phyloP scores from a whole-genome alignment of 2,113 vertebrate species.

The Phrynocephalus versicolor region DNA sequence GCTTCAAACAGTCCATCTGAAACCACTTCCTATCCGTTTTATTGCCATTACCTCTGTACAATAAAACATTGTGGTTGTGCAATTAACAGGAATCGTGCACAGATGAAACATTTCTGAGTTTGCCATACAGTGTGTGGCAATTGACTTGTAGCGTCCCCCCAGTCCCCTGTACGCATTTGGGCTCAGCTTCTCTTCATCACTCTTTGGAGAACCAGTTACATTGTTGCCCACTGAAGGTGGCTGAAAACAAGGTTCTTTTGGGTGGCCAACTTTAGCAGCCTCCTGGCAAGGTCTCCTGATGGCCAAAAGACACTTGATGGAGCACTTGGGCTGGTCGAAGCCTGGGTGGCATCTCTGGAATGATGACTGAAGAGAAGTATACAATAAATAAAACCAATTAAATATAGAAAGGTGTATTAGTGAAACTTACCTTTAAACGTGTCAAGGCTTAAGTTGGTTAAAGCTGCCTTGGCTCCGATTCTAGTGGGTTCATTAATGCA shows the following conservation, averaged over 20 bases:
- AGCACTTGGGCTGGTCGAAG: neutral
- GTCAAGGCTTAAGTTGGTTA: no score
- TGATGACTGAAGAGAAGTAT: no score
- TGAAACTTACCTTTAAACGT: no score
- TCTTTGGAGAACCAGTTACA: neutral
- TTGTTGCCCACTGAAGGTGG: no score
- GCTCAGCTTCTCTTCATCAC: neutral
- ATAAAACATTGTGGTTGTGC: neutral
- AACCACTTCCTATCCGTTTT: neutral
- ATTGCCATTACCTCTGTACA: neutral
- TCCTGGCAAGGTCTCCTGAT: neutral
- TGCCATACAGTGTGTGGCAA: neutral
- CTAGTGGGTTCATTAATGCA: no score
- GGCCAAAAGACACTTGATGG: neutral
- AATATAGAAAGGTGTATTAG: no score
- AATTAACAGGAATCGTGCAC: neutral
- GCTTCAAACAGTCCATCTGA: neutral
- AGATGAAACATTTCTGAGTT: slow-evolving; percentile 20
- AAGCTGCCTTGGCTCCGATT: no score
- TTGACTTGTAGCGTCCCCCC: neutral
- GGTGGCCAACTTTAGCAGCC: neutral
- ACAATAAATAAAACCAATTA: no score
- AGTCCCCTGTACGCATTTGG: neutral
- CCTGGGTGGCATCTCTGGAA: neutral
- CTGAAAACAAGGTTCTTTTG: neutral